Evolutionary conservation across 2,113 vertebrate genomes (phyloP), one percentile per base, ranked within the genome.

Genomic region (Geococcyx californianus): DNA sequence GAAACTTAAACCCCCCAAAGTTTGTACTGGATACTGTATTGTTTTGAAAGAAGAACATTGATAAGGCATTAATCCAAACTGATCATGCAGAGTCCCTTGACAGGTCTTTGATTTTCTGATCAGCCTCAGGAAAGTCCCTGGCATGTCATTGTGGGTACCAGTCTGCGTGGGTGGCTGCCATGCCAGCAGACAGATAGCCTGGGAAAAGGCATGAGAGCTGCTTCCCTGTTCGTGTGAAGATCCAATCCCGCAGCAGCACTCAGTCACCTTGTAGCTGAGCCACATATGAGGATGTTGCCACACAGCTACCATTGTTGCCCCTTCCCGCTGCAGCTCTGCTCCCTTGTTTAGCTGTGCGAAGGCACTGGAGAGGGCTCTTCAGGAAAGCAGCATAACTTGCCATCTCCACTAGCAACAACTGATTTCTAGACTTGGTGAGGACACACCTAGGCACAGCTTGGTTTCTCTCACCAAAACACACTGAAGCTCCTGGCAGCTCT

Each of bases 201-300:
- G 45, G 14, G 21, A 59, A 64, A 26, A 66, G n/a, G 38, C 29
- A 20, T 4, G n/a, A 52, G 36, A 62, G 5, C 5, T 11, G 34
- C 23, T 52, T 44, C 13, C 4, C 2, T 0, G 11, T 25, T 31
- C 36, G 56, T 67, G 34, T 0, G 0, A 63, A 19, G 36, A 16
- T 16, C 14, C 0, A 0, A 2, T 33, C 15, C 40, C 26, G 28
- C 1, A 1, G 54, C 5, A 66, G 33, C 47, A 0, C 25, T 23
- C 40, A 21, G 20, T 5, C 20, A 36, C 38, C 38, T 16, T 0
- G 1, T 1, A 38, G 29, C 58, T 24, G 76, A 60, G 44, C 26
- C 58, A 18, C 20, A 5, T 4, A 29, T 0, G 0, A 44, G n/a
- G 76, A 21, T 26, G 45, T 3, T 34, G 40, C 14, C 33, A 5